Evolutionary conservation across 2,113 vertebrate genomes (phyloP).

Genomic region (Globicephala melas): DNA sequence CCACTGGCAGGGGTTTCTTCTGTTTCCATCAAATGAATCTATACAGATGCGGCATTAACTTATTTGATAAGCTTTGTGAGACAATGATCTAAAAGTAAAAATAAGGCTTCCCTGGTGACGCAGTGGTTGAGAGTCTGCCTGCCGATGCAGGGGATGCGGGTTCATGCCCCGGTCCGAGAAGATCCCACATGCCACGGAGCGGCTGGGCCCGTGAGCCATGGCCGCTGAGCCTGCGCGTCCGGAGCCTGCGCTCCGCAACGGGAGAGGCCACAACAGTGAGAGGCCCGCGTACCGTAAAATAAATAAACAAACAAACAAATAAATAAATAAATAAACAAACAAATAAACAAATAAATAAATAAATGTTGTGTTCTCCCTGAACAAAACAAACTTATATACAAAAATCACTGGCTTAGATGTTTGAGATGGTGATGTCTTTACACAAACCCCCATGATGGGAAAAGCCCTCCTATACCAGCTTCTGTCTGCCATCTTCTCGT

Average conservation of each 20-base stretch:
- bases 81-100: not conserved
- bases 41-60: not conserved
- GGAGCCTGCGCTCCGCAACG: too few species aligned
- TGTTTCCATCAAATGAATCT: not conserved
- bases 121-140: too few species aligned
- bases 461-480: not conserved
- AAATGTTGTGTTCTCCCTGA: not conserved
- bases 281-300: too few species aligned
- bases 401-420: not conserved
- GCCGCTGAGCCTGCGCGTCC: too few species aligned
- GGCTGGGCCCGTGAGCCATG: too few species aligned
- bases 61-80: not conserved
- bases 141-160: too few species aligned
- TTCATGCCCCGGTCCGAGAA: too few species aligned
- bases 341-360: too few species aligned
- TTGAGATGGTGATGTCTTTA: not conserved
- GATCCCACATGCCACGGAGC: too few species aligned
- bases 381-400: not conserved
- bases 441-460: not conserved
- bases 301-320: too few species aligned
- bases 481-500: not conserved
- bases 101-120: not conserved
- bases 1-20: not conserved
- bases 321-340: too few species aligned
- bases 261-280: too few species aligned